Percentiles rank a stretch among this genome's conserved stretches.
Evolutionary conservation across 2,888 invertebrate species (phyloP).

Genomic region (Drosophila nigricruria): DNA sequence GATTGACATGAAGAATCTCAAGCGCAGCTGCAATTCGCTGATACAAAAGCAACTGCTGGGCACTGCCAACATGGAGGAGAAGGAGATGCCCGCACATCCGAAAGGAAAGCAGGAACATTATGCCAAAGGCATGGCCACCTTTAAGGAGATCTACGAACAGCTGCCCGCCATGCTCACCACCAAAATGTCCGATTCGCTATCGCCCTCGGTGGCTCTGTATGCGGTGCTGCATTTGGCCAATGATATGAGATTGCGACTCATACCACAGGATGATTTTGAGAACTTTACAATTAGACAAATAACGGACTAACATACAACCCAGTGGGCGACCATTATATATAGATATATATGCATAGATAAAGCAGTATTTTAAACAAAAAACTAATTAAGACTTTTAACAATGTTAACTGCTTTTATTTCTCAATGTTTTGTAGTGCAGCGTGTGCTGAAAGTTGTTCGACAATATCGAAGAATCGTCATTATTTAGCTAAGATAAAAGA

Average conservation of each 20-base stretch:
- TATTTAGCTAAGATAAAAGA: neutral
- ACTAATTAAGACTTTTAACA: neutral
- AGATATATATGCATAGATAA: neutral
- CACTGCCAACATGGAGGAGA: conserved; percentile 31
- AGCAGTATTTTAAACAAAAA: conserved; percentile 32
- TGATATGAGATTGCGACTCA: conserved; percentile 89
- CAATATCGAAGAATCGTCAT: conserved; percentile 7
- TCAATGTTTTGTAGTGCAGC: neutral
- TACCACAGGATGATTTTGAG: conserved; percentile 86
- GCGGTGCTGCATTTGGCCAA: conserved; percentile 94
- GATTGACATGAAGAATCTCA: conserved; percentile 93
- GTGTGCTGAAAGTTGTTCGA: neutral
- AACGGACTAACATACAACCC: conserved; percentile 47
- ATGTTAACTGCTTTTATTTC: neutral
- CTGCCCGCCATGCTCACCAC: conserved; percentile 87
- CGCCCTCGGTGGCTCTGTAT: conserved; percentile 91
- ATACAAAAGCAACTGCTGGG: conserved; percentile 84
- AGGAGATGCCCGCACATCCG: conserved; percentile 62
- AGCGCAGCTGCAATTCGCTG: conserved; percentile 90
- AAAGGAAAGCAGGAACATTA: conserved; percentile 76
- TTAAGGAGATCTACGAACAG: conserved; percentile 87
- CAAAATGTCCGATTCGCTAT: conserved; percentile 90
- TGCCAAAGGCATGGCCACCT: conserved; percentile 86
- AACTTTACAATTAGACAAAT: conserved; percentile 86
- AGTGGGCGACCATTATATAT: neutral